Percentiles rank a stretch among this genome's conserved stretches.
phyloP scores from a whole-genome alignment of 2,113 vertebrate species.

The Gobio gobio region DNA sequence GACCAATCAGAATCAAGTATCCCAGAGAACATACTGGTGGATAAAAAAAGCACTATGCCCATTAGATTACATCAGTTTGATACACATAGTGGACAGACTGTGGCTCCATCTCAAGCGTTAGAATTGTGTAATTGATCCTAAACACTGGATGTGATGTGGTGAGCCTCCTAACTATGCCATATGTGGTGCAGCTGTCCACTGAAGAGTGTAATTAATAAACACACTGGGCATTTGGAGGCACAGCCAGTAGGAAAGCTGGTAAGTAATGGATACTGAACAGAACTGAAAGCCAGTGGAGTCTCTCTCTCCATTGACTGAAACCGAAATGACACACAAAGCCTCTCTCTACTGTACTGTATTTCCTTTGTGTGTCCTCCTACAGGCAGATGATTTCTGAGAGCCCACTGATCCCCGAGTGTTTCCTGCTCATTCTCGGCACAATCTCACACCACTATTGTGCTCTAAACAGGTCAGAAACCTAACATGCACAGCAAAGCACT shows the following conservation, averaged over 20 bases:
- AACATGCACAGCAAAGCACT: not conserved
- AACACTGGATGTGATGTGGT: constrained; percentile 29
- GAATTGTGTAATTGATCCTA: constrained; percentile 31
- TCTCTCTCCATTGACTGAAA: not conserved
- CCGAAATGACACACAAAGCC: not conserved
- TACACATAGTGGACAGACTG: not conserved
- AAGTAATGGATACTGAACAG: constrained; percentile 10
- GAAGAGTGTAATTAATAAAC: constrained; percentile 35
- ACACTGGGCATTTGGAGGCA: constrained; percentile 7
- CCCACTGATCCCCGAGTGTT: not conserved
- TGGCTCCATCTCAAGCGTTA: constrained; percentile 20
- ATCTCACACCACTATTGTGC: not conserved
- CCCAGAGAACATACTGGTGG: not conserved
- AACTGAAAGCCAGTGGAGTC: not conserved
- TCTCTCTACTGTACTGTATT: constrained; percentile 2
- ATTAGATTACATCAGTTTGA: constrained; percentile 31
- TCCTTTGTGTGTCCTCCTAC: not conserved
- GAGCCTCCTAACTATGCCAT: constrained; percentile 23
- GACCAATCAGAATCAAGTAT: not conserved
- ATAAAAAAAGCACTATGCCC: too few species aligned
- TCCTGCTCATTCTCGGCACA: not conserved
- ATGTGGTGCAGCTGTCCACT: constrained; percentile 2
- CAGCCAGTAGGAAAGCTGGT: constrained; percentile 11
- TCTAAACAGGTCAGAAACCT: constrained; percentile 5
- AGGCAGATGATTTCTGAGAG: not conserved